Evolutionary conservation across 30 jellyfish, hydroid and myxozoan genomes (phyloP).

Genomic region (Cassiopea xamachana): DNA sequence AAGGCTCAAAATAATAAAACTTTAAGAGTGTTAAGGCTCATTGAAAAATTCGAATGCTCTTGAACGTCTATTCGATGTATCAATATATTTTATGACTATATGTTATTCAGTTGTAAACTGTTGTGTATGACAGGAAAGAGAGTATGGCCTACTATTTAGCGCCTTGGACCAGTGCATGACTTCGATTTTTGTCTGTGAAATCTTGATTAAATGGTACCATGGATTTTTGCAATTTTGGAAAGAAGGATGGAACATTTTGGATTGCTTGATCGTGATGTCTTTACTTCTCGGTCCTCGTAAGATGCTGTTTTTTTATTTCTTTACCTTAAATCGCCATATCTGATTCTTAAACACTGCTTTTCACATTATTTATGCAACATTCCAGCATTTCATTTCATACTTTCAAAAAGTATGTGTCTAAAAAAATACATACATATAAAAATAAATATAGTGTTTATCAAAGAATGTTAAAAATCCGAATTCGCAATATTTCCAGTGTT

Average conservation of each 20-base stretch:
- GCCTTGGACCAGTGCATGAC: slow-evolving; percentile 89
- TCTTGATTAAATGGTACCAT: slow-evolving; percentile 92
- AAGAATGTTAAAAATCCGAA: not conserved
- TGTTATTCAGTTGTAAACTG: not conserved
- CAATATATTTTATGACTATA: no score
- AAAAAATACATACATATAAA: no score
- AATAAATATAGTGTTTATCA: not conserved
- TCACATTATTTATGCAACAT: no score
- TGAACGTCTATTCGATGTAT: no score
- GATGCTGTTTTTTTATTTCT: not conserved
- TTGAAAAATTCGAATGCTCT: no score
- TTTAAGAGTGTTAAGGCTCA: no score
- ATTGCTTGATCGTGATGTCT: slow-evolving; percentile 80
- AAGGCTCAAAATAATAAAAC: no score
- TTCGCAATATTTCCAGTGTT: not conserved
- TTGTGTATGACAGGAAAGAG: slow-evolving; percentile 64
- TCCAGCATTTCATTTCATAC: no score
- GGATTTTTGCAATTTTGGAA: slow-evolving; percentile 88
- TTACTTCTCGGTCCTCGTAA: slow-evolving; percentile 93
- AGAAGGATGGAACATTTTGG: slow-evolving; percentile 94
- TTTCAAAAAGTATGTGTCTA: not conserved
- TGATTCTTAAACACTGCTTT: no score
- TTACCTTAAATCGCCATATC: no score
- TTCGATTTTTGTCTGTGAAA: slow-evolving; percentile 92
- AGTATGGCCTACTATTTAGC: slow-evolving; percentile 79